Base-by-base conservation (phyloP, 2,113 vertebrate species). In the Alosa alosa region DNA sequence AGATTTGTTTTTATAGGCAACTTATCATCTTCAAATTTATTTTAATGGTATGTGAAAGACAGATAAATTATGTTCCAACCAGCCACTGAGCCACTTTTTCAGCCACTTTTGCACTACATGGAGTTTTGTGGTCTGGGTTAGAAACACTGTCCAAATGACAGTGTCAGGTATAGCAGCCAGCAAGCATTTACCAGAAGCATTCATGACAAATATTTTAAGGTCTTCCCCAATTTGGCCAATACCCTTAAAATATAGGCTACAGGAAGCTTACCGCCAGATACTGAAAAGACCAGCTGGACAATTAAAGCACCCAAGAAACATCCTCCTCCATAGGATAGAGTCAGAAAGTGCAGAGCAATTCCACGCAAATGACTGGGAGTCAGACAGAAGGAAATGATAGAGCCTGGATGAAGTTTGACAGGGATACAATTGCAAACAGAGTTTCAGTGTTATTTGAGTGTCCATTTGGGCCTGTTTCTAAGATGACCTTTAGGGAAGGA, bases 241-340 rank as follows among this genome's bases (percentile, higher is more conserved):
- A n/a, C 60, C 22, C 22, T 20, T 1, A 75, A 15, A 75, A 75
- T 15, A 68, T 10, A 68, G 8, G 41, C 41, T 4, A 44, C 11
- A 17, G 36, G 36, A 17, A 36, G 39, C 72, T 78, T 95, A 99
- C 97, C 98, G 95, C 95, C 95, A 88, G 96, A 96, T 88, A 95
- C 81, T 87, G 95, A 25, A 81, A 97, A 95, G 46, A 93, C 88
- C 85, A 95, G 86, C 88, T 96, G 94, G 89, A 97, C 93, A 88
- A 98, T 91, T 72, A 98, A 88, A 3, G 97, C 97, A 78, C 95
- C 97, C 2, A 96, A 57, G 86, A 99, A 97, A 87, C 96, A 97
- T 81, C 96, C 97, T 57, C 95, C 94, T 92, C 97, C 97, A 25
- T 96, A 97, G 91, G 96, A 96, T n/a, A 98, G 93, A 0, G 96